Base-by-base conservation (phyloP, 2,888 invertebrate genomes). In the Ichneumoninae sp. region DNA sequence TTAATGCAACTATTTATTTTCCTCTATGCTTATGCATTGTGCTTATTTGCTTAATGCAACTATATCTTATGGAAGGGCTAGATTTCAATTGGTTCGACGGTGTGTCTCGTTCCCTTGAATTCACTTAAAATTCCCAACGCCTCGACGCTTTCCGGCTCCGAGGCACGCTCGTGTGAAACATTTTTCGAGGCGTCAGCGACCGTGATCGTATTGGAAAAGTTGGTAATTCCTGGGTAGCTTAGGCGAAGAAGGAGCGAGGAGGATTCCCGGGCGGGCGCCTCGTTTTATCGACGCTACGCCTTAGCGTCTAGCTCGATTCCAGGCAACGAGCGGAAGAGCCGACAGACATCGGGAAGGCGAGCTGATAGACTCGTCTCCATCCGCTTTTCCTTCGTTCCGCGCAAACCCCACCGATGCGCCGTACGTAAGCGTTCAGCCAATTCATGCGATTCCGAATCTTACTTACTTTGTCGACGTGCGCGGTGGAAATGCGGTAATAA, bases 161-260 rank as follows among this genome's bases (percentile, higher is more conserved):
- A 52, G 26, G 52, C 70, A 70, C 33, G 52, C 57, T 19, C 33
- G 57, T 68, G 19, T 44, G 36, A 68, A 68, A 54, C 33, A 19
- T 76, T 54, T 70, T 70, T 30, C 70, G n/a, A 52, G 44, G 33
- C 62, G 70, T 19, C 76, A 57, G 76, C 57, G 68, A 19, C 19
- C 36, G 52, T 22, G 57, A 76, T 57, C 70, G 80, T 71, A 80
- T 83, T 83, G 71, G 83, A 83, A 80, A 80, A 76, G 83, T 80
- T 80, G 26, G 71, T 65, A 22, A 44, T 71, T 52, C 70, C 33
- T 70, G 75, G 54, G 57, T 66, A 80, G 75, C 80, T 71, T 54
- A 16, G 19, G 33, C 36, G 52, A 65, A 54, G 60, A 69, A n/a
- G 65, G 71, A 47, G 57, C 47, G 60, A n/a, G 47, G 52, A 33